Conservation (phyloP, 2,888 invertebrate genomes). For the Caenorhabditis afra region DNA sequence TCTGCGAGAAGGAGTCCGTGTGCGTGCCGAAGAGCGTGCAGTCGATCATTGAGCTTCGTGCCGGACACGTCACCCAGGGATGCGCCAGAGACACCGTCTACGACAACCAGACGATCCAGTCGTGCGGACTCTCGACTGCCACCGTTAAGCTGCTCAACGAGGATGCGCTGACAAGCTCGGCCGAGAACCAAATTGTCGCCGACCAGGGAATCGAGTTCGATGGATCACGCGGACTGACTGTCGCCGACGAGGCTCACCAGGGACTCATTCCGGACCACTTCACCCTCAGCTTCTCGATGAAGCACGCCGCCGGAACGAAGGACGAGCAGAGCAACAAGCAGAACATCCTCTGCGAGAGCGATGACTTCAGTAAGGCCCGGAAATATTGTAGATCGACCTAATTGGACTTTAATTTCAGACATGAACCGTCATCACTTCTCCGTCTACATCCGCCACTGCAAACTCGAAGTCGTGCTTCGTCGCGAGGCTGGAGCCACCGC, state of each 20-base stretch:
- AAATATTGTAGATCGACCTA: too few relatives aligned
- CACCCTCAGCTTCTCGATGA: conserved; percentile 94
- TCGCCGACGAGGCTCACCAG: conserved; percentile 35
- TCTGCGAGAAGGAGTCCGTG: conserved; percentile 62
- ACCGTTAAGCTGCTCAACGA: conserved; percentile 59
- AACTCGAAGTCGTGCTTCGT: conserved; percentile 91
- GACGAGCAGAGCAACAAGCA: conserved; percentile 93
- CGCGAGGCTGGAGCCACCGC: conserved; percentile 85
- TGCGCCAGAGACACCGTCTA: conserved; percentile 94
- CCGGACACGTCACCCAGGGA: conserved; percentile 93
- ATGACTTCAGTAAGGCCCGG: conserved; percentile 91
- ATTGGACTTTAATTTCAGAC: conserved; percentile 85
- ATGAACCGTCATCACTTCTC: conserved; percentile 99
- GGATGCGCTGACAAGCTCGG: conserved; percentile 82
- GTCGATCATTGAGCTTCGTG: conserved; percentile 85
- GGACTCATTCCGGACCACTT: conserved; percentile 84
- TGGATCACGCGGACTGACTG: conserved; percentile 83
- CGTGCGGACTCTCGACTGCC: conserved; percentile 57
- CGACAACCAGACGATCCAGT: conserved; percentile 63
- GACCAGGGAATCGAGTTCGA: conserved; percentile 90
- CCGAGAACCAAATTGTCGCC: conserved; percentile 50
- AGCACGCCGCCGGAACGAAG: conserved; percentile 87
- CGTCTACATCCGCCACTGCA: conserved; percentile 95
- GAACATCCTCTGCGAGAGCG: conserved; percentile 95
- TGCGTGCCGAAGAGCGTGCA: conserved; percentile 79